Percentiles rank a stretch among this genome's conserved stretches.
These are phyloP conservation scores for Synanthedon tipuliformis DNA, from an alignment of 2,888 invertebrate genomes.

Conservation along the genomic window DNA sequence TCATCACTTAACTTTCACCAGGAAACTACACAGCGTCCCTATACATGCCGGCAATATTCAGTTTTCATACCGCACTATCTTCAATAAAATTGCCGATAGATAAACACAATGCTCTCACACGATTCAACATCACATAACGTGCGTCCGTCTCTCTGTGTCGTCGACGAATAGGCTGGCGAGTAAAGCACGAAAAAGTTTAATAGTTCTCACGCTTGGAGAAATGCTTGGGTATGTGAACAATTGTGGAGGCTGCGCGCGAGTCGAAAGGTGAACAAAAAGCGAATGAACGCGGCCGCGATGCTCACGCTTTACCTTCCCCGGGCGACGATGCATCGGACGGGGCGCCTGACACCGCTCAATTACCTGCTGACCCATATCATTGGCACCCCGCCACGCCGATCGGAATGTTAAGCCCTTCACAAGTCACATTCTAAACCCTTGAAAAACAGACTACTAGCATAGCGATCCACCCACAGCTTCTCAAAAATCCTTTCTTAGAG, in stretches of 20 bases:
- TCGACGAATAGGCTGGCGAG: conserved; percentile 35
- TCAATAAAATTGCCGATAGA: conserved; percentile 12
- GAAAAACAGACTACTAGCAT: too few species aligned
- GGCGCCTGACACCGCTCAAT: conserved; percentile 10
- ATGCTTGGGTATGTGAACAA: conserved; percentile 46
- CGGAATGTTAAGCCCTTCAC: conserved; percentile 19
- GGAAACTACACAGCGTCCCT: conserved; percentile 27
- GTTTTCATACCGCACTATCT: conserved; percentile 32
- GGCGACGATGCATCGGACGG: conserved; percentile 11
- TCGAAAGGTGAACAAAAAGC: conserved; percentile 69
- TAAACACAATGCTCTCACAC: conserved; percentile 25
- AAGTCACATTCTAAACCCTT: too few species aligned
- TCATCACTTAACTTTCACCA: conserved; percentile 60
- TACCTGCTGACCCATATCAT: conserved; percentile 65
- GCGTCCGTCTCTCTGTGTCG: conserved; percentile 31
- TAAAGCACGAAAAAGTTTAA: conserved; percentile 52
- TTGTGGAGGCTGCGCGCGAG: conserved; percentile 60
- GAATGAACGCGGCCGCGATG: conserved; percentile 46
- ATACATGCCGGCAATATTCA: conserved; percentile 36
- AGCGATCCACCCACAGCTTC: too few species aligned
- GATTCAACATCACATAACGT: conserved; percentile 29
- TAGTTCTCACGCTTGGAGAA: conserved; percentile 64
- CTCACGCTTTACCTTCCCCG: conserved; percentile 17
- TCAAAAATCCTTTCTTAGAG: too few species aligned
- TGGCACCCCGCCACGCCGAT: conserved; percentile 16